phyloP scores from a whole-genome alignment of 2,113 vertebrate species.

The Nannobrachium achirus region DNA sequence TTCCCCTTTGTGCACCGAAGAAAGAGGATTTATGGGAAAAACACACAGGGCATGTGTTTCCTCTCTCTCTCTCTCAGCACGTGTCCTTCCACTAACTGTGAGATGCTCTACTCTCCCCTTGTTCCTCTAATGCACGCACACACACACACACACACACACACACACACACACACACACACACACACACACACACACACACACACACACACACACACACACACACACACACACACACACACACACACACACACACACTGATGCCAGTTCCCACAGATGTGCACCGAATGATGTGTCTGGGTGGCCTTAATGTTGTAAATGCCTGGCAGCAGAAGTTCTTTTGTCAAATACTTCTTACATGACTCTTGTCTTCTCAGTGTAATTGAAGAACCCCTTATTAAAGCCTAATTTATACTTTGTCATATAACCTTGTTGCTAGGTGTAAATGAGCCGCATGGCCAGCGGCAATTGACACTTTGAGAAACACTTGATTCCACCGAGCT shows the following conservation, averaged over 20 bases:
- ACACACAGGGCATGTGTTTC: conserved; percentile 62
- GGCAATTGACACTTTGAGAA: conserved; percentile 35
- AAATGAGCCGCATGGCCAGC: conserved; percentile 10
- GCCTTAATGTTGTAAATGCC: conserved; percentile 57
- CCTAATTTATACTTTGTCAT: too few relatives aligned
- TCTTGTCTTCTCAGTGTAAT: conserved; percentile 43
- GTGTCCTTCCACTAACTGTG: conserved; percentile 54
- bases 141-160: conserved; percentile 14
- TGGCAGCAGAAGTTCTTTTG: conserved; percentile 31
- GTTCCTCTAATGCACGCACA: conserved; percentile 33
- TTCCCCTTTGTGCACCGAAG: conserved; percentile 41
- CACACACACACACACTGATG: conserved; percentile 7
- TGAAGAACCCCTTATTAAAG: conserved; percentile 20
- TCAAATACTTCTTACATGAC: conserved; percentile 39
- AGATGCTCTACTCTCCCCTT: conserved; percentile 45
- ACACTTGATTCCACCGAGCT: conserved; percentile 54
- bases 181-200: neutral
- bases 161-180: conserved; percentile 14
- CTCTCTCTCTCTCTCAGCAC: conserved; percentile 52
- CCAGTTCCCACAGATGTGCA: neutral
- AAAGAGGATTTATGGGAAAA: conserved; percentile 40
- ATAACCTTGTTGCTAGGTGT: too few relatives aligned
- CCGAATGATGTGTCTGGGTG: conserved; percentile 43
- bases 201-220: conserved; percentile 11
- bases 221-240: conserved; percentile 1